Percentiles rank a stretch among this genome's conserved stretches.
phyloP scores from a whole-genome alignment of 1,140 invertebrate species.

The Leptopilina clavipes region DNA sequence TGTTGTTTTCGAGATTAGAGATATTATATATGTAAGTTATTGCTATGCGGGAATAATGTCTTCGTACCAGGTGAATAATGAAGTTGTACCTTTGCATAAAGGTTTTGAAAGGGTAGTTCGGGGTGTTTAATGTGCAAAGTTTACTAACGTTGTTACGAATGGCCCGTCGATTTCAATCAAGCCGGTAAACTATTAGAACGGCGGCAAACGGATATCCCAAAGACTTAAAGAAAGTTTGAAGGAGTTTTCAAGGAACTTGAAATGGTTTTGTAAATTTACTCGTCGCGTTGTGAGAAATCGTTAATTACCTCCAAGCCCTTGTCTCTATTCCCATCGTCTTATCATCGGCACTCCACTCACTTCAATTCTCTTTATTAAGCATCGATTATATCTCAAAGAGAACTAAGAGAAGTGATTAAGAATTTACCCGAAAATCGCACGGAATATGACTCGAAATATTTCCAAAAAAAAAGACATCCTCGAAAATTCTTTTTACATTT shows the following conservation, averaged over 20 bases:
- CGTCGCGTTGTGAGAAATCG: conserved; percentile 56
- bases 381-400: conserved; percentile 8
- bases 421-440: neutral
- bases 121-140: conserved; percentile 68
- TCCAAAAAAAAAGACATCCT: too few species aligned
- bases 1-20: too few species aligned
- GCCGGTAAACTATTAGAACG: conserved; percentile 63
- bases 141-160: conserved; percentile 67
- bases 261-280: conserved; percentile 73
- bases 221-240: conserved; percentile 60
- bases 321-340: conserved; percentile 38
- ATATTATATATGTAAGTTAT: too few species aligned
- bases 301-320: conserved; percentile 63
- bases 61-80: conserved; percentile 19
- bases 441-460: neutral
- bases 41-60: too few species aligned
- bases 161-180: conserved; percentile 66
- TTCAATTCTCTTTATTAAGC: conserved; percentile 41
- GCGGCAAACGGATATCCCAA: conserved; percentile 44
- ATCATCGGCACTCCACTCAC: conserved; percentile 37
- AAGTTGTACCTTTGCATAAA: neutral
- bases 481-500: too few species aligned
- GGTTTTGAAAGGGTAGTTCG: neutral
- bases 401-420: conserved; percentile 2
- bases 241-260: conserved; percentile 62